These are phyloP conservation scores for Callipepla squamata DNA, from an alignment of 2,113 vertebrate species.

Conservation along the genomic window DNA sequence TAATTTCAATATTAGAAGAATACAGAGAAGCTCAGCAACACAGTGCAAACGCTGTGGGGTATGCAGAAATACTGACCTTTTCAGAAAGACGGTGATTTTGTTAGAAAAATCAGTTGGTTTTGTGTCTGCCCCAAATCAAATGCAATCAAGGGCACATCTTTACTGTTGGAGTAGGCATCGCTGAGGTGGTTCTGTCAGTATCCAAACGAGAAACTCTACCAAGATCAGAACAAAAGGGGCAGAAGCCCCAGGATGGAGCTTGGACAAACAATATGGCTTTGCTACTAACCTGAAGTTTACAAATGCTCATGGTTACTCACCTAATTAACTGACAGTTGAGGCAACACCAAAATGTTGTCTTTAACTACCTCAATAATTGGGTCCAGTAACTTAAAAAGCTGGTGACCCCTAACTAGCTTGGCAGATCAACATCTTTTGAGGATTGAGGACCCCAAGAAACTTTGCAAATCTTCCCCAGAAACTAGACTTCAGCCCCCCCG, in stretches of 20 bases:
- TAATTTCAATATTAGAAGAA: not conserved
- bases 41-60: not conserved
- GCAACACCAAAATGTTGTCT: not conserved
- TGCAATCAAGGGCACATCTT: not conserved
- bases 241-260: not conserved
- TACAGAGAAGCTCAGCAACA: not conserved
- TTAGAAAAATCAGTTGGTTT: not conserved
- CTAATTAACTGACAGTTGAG: not conserved
- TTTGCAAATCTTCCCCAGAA: not conserved
- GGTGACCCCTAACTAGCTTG: not conserved
- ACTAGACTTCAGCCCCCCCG: not conserved
- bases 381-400: not conserved
- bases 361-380: not conserved
- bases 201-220: not conserved
- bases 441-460: not conserved
- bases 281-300: not conserved
- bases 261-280: not conserved
- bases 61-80: not conserved
- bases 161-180: not conserved
- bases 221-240: not conserved
- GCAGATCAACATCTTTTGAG: not conserved
- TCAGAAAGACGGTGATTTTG: not conserved
- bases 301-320: not conserved
- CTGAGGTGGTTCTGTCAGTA: not conserved
- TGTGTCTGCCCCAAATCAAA: not conserved